Evolutionary conservation across 1,140 invertebrate species (phyloP).

Genomic region (Copidosoma floridanum): DNA sequence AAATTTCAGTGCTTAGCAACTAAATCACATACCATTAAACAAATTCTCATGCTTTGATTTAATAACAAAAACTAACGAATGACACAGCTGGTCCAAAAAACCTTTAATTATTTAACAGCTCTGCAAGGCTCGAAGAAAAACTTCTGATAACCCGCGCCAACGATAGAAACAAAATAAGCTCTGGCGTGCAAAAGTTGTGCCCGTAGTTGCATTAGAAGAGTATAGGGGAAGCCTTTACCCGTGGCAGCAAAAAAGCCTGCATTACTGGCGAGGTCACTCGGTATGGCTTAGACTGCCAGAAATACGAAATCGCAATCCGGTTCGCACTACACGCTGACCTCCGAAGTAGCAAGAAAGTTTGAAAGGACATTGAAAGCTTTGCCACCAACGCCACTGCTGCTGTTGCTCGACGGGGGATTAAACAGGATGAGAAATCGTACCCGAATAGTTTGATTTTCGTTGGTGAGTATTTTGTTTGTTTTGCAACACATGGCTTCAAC

Average conservation of each 20-base stretch:
- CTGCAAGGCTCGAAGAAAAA: too few species aligned
- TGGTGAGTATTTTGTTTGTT: neutral
- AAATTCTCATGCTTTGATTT: constrained; percentile 3
- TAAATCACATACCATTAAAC: too few species aligned
- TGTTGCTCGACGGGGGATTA: neutral
- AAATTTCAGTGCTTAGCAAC: too few species aligned
- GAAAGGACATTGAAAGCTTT: neutral
- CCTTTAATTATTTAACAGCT: too few species aligned
- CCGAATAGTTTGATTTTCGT: constrained; percentile 4
- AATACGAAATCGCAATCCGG: constrained; percentile 11
- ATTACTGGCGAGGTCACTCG: too few species aligned
- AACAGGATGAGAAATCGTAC: neutral
- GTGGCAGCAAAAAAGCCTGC: constrained; percentile 9
- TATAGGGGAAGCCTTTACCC: too few species aligned
- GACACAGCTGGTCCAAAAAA: too few species aligned
- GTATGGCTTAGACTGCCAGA: constrained; percentile 1
- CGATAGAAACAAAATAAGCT: too few species aligned
- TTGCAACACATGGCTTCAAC: neutral
- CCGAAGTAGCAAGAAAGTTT: constrained; percentile 3
- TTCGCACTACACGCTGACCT: neutral
- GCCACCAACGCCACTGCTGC: too few species aligned
- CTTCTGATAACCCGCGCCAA: too few species aligned
- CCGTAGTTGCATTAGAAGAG: constrained; percentile 11
- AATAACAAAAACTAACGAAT: too few species aligned
- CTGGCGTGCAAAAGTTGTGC: constrained; percentile 9